Evolutionary conservation across 1,140 invertebrate species (phyloP), one percentile per base, ranked within the genome.

Genomic region (Leptinotarsa texana): DNA sequence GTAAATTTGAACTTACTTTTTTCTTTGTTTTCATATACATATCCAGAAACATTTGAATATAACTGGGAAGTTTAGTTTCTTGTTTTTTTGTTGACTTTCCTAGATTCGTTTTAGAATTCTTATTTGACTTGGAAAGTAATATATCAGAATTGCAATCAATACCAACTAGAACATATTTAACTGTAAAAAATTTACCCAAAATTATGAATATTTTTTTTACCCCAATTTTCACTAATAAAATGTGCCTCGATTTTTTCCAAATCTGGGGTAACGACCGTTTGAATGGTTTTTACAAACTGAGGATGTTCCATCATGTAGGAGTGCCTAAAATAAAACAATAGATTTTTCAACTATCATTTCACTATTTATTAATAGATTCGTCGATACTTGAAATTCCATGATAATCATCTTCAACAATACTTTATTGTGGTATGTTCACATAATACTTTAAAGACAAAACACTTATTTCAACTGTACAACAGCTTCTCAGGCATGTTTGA

Each of bases 1-100:
- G 63, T 65, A 27, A 65, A 18, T 21, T 24, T 65, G 2, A n/a
- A 13, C 24, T 24, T 15, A 65, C 63, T 24, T 27, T 27, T 65
- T 65, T 65, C 63, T 65, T 65, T n/a, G 21, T 65, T 65, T 65
- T 21, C 63, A 21, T 65, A 24, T 65, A 65, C 63, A 65, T 65
- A 65, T 65, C 63, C 63, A 65, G 21, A 65, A 65, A 65, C 63
- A 65, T 65, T 65, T 65, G 63, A n/a, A 65, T 65, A 27, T 65
- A 65, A 21, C 21, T 22, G 63, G 63, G 18, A 13, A n/a, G 63
- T 15, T 22, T 65, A 22, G 63, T 21, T 22, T n/a, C 24, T 24
- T 21, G 21, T n/a, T 15, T 15, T n/a, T 21, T 21, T 27, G 11
- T 65, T n/a, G n/a, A 57, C 51, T 57, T 57, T 1, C n/a, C n/a